Evolutionary conservation across 2,888 invertebrate genomes (phyloP).

Genomic region (Lycocerus yunnanus): DNA sequence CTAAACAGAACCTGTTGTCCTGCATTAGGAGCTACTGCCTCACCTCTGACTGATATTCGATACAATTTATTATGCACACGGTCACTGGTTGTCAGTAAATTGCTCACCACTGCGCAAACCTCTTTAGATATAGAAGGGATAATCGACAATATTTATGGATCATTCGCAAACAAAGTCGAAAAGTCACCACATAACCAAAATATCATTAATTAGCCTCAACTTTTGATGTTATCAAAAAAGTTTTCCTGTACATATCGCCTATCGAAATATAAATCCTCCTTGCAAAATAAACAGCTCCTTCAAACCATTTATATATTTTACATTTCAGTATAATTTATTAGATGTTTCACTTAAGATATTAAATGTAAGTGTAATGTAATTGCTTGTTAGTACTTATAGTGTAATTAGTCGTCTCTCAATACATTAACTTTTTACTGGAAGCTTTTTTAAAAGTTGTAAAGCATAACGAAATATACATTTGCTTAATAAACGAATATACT

Average conservation of each 20-base stretch:
- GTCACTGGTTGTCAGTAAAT: slow-evolving; percentile 31
- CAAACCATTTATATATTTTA: not conserved
- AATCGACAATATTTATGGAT: slow-evolving; percentile 23
- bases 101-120: slow-evolving; percentile 18
- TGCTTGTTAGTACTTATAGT: not conserved
- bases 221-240: slow-evolving; percentile 1
- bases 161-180: not conserved
- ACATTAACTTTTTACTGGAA: not conserved
- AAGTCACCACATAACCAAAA: slow-evolving; percentile 10
- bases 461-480: not conserved
- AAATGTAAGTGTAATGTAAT: not conserved
- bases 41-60: slow-evolving; percentile 35
- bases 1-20: slow-evolving; percentile 33
- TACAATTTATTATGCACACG: slow-evolving; percentile 34
- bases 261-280: not conserved
- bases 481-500: not conserved
- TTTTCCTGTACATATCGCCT: not conserved
- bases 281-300: not conserved
- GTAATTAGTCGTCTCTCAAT: not conserved
- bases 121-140: slow-evolving; percentile 23
- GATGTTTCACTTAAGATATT: not conserved
- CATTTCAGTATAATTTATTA: not conserved
- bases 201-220: slow-evolving; percentile 21
- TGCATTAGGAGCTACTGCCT: slow-evolving; percentile 31
- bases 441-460: not conserved